phyloP scores from a whole-genome alignment of 1,140 invertebrate species.

The Chymomyza costata region DNA sequence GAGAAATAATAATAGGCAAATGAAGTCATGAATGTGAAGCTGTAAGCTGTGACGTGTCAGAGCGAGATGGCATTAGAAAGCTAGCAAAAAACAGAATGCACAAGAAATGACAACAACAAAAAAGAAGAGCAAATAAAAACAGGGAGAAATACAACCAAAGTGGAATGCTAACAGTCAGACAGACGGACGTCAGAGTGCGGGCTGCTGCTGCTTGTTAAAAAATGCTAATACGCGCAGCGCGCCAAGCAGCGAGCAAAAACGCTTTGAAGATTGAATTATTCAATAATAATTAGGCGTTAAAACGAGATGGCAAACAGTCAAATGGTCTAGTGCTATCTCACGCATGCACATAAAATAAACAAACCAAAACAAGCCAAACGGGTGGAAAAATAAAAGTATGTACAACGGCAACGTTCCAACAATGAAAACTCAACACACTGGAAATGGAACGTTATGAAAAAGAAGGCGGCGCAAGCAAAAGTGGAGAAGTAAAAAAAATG shows the following conservation, averaged over 20 bases:
- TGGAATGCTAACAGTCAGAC: constrained; percentile 46
- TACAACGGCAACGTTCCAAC: constrained; percentile 3
- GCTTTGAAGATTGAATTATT: constrained; percentile 72
- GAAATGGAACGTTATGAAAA: constrained; percentile 45
- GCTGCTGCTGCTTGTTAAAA: constrained; percentile 60
- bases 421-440: constrained; percentile 61
- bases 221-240: constrained; percentile 71
- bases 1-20: constrained; percentile 51
- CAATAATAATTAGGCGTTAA: constrained; percentile 71
- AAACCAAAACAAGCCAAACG: neutral
- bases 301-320: constrained; percentile 20
- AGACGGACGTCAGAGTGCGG: constrained; percentile 27
- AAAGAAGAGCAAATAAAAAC: constrained; percentile 25
- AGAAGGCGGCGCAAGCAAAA: constrained; percentile 61
- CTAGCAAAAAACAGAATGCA: constrained; percentile 8
- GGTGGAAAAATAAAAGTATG: too few species aligned
- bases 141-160: constrained; percentile 21
- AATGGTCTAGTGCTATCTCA: constrained; percentile 7
- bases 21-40: constrained; percentile 55
- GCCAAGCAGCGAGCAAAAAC: constrained; percentile 38
- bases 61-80: constrained; percentile 36
- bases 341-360: too few species aligned
- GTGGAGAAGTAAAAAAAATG: constrained; percentile 36
- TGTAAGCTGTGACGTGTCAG: constrained; percentile 45
- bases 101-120: neutral